Percentiles rank a stretch among this genome's conserved stretches.
These are phyloP conservation scores for Trinectes maculatus DNA, from an alignment of 2,113 vertebrate species.

Conservation along the genomic window DNA sequence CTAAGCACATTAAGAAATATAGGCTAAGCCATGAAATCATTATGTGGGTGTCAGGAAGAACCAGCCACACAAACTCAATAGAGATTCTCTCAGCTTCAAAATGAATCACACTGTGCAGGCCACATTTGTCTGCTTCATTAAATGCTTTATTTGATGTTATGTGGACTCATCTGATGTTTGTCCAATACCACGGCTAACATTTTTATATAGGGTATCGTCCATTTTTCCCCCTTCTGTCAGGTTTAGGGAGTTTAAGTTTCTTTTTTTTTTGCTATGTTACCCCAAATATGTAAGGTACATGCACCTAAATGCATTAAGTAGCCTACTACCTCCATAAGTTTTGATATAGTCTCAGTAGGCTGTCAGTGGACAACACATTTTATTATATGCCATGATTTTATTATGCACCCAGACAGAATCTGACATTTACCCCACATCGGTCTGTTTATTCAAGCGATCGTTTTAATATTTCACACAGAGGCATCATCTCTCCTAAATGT, in stretches of 20 bases:
- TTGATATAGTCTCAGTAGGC: neutral
- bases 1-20: constrained; percentile 16
- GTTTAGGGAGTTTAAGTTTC: neutral
- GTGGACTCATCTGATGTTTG: constrained; percentile 1
- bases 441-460: neutral
- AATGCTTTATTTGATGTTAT: constrained; percentile 43
- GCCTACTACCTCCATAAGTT: neutral
- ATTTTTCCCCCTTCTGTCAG: constrained; percentile 8
- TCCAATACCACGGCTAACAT: neutral
- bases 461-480: constrained; percentile 35
- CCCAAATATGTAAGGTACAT: neutral
- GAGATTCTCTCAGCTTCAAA: constrained; percentile 17
- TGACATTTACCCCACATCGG: neutral
- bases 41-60: constrained; percentile 47
- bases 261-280: neutral
- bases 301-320: neutral
- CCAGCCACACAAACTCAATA: neutral
- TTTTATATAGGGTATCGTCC: neutral
- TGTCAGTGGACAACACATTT: neutral
- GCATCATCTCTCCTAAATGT: constrained; percentile 5
- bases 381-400: neutral
- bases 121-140: constrained; percentile 18
- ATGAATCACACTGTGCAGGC: constrained; percentile 31
- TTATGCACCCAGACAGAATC: neutral
- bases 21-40: constrained; percentile 25